Evolutionary conservation across 1,140 invertebrate species (phyloP).

Genomic region (Plutomurus gul): DNA sequence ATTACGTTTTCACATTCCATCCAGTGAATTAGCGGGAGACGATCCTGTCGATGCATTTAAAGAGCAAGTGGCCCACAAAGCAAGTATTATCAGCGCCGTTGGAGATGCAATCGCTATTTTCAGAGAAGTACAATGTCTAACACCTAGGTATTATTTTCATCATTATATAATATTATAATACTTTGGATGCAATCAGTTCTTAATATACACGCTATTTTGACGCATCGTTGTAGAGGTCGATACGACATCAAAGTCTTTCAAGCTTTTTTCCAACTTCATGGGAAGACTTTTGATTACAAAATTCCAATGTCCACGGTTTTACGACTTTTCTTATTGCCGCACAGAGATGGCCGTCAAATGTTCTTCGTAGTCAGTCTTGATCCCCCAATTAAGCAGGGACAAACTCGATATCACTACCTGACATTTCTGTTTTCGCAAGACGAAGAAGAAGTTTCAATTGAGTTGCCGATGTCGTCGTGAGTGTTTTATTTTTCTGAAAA

Average conservation of each 20-base stretch:
- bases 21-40: constrained; percentile 79
- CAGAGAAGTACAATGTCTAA: constrained; percentile 94
- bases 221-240: constrained; percentile 90
- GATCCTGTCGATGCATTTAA: constrained; percentile 95
- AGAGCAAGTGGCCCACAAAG: constrained; percentile 93
- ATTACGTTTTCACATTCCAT: constrained; percentile 96
- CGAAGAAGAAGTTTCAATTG: constrained; percentile 85
- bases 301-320: constrained; percentile 96
- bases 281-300: constrained; percentile 99
- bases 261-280: constrained; percentile 97
- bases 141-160: constrained; percentile 75
- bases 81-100: constrained; percentile 94
- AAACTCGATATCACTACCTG: constrained; percentile 94
- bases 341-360: constrained; percentile 97
- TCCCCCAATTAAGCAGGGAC: constrained; percentile 99
- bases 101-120: constrained; percentile 98
- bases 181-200: neutral
- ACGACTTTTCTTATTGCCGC: constrained; percentile 91
- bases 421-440: constrained; percentile 89
- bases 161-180: neutral
- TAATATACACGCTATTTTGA: constrained; percentile 54
- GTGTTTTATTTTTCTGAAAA: constrained; percentile 54
- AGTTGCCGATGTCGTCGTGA: constrained; percentile 88
- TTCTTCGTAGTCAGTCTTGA: constrained; percentile 98
- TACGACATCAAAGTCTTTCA: constrained; percentile 99